phyloP scores from a whole-genome alignment of 2,113 vertebrate species.

The Petaurus breviceps region DNA sequence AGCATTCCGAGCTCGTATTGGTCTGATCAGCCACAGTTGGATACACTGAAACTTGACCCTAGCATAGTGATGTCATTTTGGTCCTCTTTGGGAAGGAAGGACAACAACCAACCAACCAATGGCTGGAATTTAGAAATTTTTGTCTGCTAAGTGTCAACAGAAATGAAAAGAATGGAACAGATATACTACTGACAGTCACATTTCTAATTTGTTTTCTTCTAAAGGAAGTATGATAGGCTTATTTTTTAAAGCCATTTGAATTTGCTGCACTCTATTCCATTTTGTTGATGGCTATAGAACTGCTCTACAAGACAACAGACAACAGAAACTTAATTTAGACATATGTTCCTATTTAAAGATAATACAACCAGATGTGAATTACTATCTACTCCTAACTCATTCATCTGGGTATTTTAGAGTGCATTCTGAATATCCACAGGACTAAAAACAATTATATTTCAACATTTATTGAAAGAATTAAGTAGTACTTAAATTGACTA shows the following conservation, averaged over 20 bases:
- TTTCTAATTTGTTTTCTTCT: background rate
- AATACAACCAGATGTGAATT: background rate
- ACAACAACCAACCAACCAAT: background rate
- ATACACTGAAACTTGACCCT: too few relatives aligned
- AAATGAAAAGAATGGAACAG: background rate
- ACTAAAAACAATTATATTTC: conserved; percentile 18
- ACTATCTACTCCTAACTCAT: background rate
- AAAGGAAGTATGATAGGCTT: conserved; percentile 7
- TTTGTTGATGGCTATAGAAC: background rate
- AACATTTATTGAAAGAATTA: conserved; percentile 29
- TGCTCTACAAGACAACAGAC: background rate
- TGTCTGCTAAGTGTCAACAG: background rate
- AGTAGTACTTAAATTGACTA: background rate
- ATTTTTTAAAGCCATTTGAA: conserved; percentile 31
- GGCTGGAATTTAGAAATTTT: background rate
- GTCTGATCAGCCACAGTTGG: too few relatives aligned
- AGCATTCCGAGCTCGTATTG: too few relatives aligned
- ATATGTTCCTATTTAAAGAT: conserved; percentile 12
- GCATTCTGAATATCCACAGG: conserved; percentile 6
- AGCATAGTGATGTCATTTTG: too few relatives aligned
- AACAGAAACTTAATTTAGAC: conserved; percentile 40
- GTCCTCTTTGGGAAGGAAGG: too few relatives aligned
- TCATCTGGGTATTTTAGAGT: background rate
- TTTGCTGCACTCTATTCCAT: background rate
- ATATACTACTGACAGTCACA: background rate